Conservation (phyloP, 1,140 invertebrate species). For the Pogonognathellus flavescens region DNA sequence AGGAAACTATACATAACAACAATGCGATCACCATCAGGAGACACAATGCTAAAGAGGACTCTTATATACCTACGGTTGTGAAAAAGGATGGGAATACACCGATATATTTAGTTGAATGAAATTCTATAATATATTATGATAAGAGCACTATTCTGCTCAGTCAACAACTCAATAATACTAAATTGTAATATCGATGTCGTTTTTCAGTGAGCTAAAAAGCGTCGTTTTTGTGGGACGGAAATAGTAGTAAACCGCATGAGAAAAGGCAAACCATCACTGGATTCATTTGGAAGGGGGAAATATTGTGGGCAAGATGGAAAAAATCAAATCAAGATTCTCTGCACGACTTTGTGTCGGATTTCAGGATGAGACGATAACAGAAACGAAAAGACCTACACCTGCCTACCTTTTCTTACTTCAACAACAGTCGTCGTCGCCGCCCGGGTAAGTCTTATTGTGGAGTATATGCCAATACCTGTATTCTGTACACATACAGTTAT, state of each 20-base stretch:
- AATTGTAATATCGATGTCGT: not conserved
- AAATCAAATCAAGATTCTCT: constrained; percentile 27
- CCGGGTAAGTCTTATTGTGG: no score
- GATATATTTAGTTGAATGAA: no score
- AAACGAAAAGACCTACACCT: no score
- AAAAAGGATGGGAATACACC: no score
- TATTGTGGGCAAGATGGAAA: constrained; percentile 23
- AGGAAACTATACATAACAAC: no score
- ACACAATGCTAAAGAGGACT: no score
- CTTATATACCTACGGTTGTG: no score
- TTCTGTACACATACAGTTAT: no score
- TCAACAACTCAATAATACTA: not conserved
- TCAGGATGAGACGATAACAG: not conserved
- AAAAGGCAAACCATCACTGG: not conserved
- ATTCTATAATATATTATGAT: not conserved
- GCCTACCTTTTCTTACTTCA: no score
- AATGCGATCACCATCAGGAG: no score
- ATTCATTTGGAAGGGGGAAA: constrained; percentile 23
- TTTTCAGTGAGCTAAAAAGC: constrained; percentile 17
- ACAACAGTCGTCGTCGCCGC: no score
- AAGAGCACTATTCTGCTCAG: not conserved
- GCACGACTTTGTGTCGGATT: constrained; percentile 11
- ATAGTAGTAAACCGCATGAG: not conserved
- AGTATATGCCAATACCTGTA: no score
- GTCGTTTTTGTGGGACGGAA: not conserved